Conservation (phyloP, 2,888 invertebrate species). For the Trichopoda pennipes region DNA sequence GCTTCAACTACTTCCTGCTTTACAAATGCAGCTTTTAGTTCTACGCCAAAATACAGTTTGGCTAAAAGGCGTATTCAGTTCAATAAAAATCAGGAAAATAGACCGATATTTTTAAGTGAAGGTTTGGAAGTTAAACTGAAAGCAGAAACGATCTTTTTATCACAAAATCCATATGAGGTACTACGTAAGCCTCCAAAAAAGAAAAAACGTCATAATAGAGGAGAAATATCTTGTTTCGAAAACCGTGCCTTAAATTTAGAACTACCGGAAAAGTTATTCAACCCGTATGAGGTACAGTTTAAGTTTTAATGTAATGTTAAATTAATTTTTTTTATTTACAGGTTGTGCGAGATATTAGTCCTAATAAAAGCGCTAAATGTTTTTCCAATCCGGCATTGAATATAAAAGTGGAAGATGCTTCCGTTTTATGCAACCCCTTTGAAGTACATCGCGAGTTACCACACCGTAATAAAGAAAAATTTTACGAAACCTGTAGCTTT, state of each 20-base stretch:
- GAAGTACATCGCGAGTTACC: slow-evolving; percentile 75
- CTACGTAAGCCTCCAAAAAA: slow-evolving; percentile 79
- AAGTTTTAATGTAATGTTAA: neutral
- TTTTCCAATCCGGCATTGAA: slow-evolving; percentile 79
- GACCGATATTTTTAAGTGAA: slow-evolving; percentile 66
- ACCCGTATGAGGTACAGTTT: slow-evolving; percentile 79
- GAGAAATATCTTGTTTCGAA: slow-evolving; percentile 77
- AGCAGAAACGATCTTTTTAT: slow-evolving; percentile 69
- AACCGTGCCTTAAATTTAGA: slow-evolving; percentile 80
- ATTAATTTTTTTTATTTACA: slow-evolving; percentile 53
- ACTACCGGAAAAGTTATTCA: slow-evolving; percentile 78
- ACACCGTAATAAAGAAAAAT: slow-evolving; percentile 43
- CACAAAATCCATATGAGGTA: slow-evolving; percentile 79
- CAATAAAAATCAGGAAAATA: slow-evolving; percentile 68
- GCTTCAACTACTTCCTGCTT: slow-evolving; percentile 72
- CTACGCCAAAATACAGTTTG: slow-evolving; percentile 77
- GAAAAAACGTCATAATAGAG: slow-evolving; percentile 75
- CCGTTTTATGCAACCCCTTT: slow-evolving; percentile 78
- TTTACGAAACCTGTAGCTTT: slow-evolving; percentile 73
- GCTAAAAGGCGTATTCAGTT: slow-evolving; percentile 73
- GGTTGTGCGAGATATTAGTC: slow-evolving; percentile 72
- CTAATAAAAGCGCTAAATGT: slow-evolving; percentile 70
- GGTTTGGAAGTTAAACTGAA: slow-evolving; percentile 79
- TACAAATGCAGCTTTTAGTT: slow-evolving; percentile 78
- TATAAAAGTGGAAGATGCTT: slow-evolving; percentile 76